Evolutionary conservation across 2,888 invertebrate genomes (phyloP).

Genomic region (Drosophila borborema): DNA sequence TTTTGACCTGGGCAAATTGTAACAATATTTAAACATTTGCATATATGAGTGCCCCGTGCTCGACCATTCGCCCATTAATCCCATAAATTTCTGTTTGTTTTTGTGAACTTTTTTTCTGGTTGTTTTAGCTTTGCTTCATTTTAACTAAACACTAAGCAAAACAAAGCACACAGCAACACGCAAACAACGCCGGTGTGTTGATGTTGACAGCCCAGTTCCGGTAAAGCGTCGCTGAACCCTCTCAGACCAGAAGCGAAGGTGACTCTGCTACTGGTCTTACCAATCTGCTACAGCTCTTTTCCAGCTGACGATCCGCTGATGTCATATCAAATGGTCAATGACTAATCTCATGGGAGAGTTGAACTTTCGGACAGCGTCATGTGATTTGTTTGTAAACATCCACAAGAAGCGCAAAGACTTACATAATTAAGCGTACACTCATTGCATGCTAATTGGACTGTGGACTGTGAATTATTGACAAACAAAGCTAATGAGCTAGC

Average conservation of each 20-base stretch:
- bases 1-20: conserved; percentile 49
- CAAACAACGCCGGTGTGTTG: conserved; percentile 40
- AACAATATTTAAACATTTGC: conserved; percentile 55
- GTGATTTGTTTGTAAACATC: conserved; percentile 20
- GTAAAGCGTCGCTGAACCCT: conserved; percentile 36
- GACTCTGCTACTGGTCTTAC: conserved; percentile 74
- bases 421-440: conserved; percentile 18
- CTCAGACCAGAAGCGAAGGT: conserved; percentile 49
- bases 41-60: conserved; percentile 44
- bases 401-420: conserved; percentile 3
- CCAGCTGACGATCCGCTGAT: conserved; percentile 57
- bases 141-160: conserved; percentile 39
- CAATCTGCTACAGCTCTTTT: conserved; percentile 2
- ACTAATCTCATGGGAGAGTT: conserved; percentile 15
- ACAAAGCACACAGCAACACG: conserved; percentile 50
- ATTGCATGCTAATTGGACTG: conserved; percentile 1
- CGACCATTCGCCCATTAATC: conserved; percentile 53
- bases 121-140: conserved; percentile 20
- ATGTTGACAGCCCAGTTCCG: conserved; percentile 70
- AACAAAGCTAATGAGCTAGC: background rate
- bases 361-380: conserved; percentile 23
- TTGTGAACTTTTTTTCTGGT: conserved; percentile 12
- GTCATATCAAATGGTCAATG: conserved; percentile 52
- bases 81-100: conserved; percentile 67
- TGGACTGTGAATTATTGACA: background rate